Conservation (phyloP, 2,888 invertebrate species). For the Drosophila rellima region DNA sequence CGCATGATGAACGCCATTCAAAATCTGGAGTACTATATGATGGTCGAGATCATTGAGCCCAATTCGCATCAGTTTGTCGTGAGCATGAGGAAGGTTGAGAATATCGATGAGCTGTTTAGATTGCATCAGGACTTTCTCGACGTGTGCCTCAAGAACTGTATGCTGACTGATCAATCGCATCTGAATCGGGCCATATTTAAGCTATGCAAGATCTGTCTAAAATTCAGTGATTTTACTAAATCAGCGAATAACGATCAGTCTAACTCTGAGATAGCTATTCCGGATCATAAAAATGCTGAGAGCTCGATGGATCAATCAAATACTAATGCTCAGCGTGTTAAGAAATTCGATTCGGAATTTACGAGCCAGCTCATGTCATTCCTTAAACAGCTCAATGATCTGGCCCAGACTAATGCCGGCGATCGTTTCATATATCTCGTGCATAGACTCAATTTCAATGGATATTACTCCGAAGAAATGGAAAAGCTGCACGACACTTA, state of each 20-base stretch:
- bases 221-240: conserved; percentile 92
- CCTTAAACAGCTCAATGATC: conserved; percentile 84
- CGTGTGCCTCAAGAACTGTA: conserved; percentile 96
- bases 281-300: conserved; percentile 83
- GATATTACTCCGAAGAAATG: conserved; percentile 91
- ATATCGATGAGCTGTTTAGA: conserved; percentile 94
- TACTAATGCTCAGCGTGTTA: conserved; percentile 85
- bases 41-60: conserved; percentile 98
- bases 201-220: conserved; percentile 94
- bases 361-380: conserved; percentile 83
- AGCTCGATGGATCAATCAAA: conserved; percentile 81
- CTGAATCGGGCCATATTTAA: conserved; percentile 92
- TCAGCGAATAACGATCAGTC: conserved; percentile 62
- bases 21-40: conserved; percentile 99
- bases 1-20: conserved; percentile 98
- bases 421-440: conserved; percentile 85
- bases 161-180: conserved; percentile 95
- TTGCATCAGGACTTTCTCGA: conserved; percentile 96
- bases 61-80: conserved; percentile 96
- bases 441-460: conserved; percentile 93
- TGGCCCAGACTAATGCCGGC: conserved; percentile 82
- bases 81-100: conserved; percentile 93
- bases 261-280: conserved; percentile 82
- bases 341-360: conserved; percentile 84
- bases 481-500: conserved; percentile 83